A percentile compares a stretch with the other conserved stretches of the same genome.
Conservation (phyloP, 2,797 vertebrate genomes). For the Heterohyrax brucei region DNA sequence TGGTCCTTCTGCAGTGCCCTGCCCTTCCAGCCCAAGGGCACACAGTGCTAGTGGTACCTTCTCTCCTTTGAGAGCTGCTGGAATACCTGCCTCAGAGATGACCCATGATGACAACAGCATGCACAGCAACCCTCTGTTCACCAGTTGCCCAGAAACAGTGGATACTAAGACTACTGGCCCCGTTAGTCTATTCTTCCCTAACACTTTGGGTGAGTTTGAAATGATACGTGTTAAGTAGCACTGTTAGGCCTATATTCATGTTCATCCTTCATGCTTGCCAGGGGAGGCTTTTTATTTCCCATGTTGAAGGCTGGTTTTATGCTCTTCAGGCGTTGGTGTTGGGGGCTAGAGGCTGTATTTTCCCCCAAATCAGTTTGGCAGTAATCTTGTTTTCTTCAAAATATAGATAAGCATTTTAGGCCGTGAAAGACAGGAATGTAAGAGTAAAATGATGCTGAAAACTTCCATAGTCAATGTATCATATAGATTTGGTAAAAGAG, state of each 20-base stretch:
- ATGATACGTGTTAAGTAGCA: background rate
- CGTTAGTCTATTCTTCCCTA: constrained; percentile 9
- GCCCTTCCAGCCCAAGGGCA: background rate
- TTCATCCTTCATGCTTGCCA: background rate
- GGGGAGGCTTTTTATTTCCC: background rate
- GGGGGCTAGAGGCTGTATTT: background rate
- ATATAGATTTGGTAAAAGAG: constrained; percentile 57
- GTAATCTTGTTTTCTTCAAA: constrained; percentile 66
- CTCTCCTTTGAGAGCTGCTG: constrained; percentile 2
- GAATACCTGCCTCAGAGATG: background rate
- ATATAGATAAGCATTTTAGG: background rate
- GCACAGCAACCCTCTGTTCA: background rate
- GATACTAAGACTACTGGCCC: constrained; percentile 18
- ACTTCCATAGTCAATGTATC: constrained; percentile 40
- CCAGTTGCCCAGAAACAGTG: background rate
- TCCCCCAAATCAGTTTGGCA: background rate
- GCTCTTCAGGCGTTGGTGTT: background rate
- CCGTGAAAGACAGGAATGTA: constrained; percentile 35
- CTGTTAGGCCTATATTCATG: background rate
- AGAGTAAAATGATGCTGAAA: constrained; percentile 61
- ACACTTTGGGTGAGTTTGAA: constrained; percentile 84
- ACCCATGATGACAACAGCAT: constrained; percentile 27
- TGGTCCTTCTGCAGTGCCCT: constrained; percentile 65
- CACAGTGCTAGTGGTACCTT: background rate
- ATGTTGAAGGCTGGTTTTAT: constrained; percentile 31